Evolutionary conservation across 2,113 vertebrate species (phyloP), one percentile per base, ranked within the genome.

Genomic region (Actenoides lindsayi): DNA sequence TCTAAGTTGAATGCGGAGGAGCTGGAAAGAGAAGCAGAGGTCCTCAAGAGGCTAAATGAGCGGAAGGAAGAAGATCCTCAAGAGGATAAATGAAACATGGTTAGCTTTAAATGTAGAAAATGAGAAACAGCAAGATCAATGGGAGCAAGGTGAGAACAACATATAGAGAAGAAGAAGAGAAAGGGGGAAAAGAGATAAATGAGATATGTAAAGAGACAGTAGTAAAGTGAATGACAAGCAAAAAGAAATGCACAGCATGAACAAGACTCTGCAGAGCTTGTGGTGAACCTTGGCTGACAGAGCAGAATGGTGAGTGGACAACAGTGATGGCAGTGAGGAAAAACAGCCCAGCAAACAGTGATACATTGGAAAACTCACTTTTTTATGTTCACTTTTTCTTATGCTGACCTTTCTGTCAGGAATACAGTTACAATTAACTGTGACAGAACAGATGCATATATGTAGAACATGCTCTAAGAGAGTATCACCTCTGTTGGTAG

Each of bases 81-180:
- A 74, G 62, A 92, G 46, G 67, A 81, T 85, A 86, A 94, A 63
- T 90, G 80, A 78, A 96, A 86, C 67, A 77, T 20, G 11, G 37
- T 39, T 87, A 64, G 27, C 80, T 90, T 92, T 83, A 87, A 95
- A 93, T 20, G 25, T 5, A 51, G 51, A 65, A 91, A 85, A 91
- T 83, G 48, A 90, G 31, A 88, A 87, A n/a, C 16, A 63, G 50
- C 24, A 81, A 89, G 30, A 48, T 91, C 57, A 93, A 17, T 13
- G 48, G 39, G 35, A 83, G 56, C 5, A 3, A 83, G 30, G 11
- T 81, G 64, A 68, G 41, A 85, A 85, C 25, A 78, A 17, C 13
- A 27, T 46, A 39, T 25, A 78, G 46, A 79, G 27, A 90, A 31
- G 67, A 82, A 62, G 57, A 93, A 84, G 33, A 81, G 31, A 35